Percentiles rank a stretch among this genome's conserved stretches.
Conservation (phyloP, 2,797 vertebrate genomes). For the Bradypodion ventrale region DNA sequence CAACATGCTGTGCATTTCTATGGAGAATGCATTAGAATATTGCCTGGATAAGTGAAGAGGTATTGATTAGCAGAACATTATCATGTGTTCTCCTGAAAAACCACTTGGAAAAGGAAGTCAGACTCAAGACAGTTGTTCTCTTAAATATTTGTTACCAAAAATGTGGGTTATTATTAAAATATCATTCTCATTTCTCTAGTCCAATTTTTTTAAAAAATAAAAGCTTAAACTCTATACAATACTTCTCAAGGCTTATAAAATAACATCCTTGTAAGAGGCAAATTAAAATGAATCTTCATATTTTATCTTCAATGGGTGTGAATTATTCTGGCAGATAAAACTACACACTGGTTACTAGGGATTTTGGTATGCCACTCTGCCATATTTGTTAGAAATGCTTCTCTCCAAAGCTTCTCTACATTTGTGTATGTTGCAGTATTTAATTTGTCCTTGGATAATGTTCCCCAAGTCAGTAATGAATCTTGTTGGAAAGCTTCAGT, state of each 20-base stretch:
- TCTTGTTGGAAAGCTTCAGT: neutral
- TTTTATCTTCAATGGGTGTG: neutral
- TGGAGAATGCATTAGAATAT: neutral
- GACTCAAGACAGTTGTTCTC: neutral
- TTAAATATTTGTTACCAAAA: constrained; percentile 7
- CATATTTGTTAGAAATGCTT: accelerated
- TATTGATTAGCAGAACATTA: constrained; percentile 11
- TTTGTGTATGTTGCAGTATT: accelerated
- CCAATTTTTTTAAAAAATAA: constrained; percentile 9
- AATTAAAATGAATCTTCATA: neutral
- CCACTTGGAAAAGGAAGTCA: neutral
- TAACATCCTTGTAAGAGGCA: no score
- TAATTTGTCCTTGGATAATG: constrained; percentile 13
- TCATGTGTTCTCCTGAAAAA: neutral
- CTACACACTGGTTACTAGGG: neutral
- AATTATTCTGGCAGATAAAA: neutral
- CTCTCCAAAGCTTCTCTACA: neutral
- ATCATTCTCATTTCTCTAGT: constrained; percentile 13
- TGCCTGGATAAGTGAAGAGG: neutral
- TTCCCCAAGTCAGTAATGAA: constrained; percentile 12
- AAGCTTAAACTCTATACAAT: neutral
- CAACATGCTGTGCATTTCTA: neutral
- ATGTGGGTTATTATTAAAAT: neutral
- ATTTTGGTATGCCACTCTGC: neutral
- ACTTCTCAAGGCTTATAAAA: neutral